Evolutionary conservation across 2,888 invertebrate genomes (phyloP).

Genomic region (Ashinkailepas kermadecensis): DNA sequence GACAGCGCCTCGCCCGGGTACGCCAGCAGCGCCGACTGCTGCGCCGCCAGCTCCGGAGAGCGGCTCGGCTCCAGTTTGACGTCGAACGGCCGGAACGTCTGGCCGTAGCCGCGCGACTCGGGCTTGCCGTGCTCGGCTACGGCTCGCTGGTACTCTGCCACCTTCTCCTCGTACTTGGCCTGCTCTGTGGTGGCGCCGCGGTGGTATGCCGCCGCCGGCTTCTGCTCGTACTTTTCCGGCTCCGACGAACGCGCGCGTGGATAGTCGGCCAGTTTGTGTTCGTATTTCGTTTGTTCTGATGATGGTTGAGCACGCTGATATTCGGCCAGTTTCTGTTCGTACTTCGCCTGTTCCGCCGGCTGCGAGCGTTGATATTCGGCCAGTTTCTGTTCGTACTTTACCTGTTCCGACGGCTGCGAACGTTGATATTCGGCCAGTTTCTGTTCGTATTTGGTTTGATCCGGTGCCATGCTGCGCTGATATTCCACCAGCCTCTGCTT

Average conservation of each 20-base stretch:
- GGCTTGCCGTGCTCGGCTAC: not conserved
- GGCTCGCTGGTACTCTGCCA: too few species aligned
- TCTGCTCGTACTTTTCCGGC: not conserved
- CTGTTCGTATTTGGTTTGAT: not conserved
- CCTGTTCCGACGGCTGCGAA: too few species aligned
- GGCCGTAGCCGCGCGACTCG: not conserved
- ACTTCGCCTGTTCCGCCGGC: too few species aligned
- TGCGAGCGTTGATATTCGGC: too few species aligned
- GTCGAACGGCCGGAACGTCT: slow-evolving; percentile 9
- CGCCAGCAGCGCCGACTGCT: not conserved
- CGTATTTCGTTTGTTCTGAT: not conserved
- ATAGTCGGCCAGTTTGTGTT: not conserved
- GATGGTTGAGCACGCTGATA: too few species aligned
- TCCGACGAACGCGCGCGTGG: not conserved
- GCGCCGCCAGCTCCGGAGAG: not conserved
- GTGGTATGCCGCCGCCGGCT: too few species aligned
- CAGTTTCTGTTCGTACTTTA: too few species aligned
- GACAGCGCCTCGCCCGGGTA: slow-evolving; percentile 2
- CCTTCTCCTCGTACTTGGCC: not conserved
- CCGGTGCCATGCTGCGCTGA: not conserved
- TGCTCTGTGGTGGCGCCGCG: not conserved
- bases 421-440: too few species aligned
- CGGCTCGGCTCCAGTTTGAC: slow-evolving; percentile 4
- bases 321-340: too few species aligned
- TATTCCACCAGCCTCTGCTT: not conserved